phyloP scores from a whole-genome alignment of 2,888 invertebrate species.

The Troilus luridus region DNA sequence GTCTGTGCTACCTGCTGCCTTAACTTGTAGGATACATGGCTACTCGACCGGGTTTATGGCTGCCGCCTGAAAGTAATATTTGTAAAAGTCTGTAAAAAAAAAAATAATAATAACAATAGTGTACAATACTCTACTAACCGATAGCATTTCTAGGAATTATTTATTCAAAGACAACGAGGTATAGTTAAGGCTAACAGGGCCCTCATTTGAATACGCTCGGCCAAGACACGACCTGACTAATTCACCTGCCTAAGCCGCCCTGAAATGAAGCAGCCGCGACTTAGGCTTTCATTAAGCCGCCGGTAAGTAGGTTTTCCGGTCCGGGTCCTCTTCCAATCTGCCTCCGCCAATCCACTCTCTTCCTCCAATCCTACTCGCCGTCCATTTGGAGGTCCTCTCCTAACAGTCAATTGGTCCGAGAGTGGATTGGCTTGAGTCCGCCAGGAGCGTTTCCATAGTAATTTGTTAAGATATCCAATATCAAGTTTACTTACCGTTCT shows the following conservation, averaged over 20 bases:
- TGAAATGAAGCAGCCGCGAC: not conserved
- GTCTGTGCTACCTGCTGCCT: no score
- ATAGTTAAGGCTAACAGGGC: no score
- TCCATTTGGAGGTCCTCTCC: not conserved
- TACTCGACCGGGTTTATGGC: no score
- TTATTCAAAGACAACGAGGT: no score
- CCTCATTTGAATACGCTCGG: not conserved
- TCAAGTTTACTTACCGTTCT: not conserved
- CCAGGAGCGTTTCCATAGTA: not conserved
- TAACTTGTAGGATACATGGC: no score
- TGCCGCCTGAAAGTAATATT: no score
- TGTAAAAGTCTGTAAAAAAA: no score
- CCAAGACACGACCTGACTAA: not conserved
- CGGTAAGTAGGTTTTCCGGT: conserved; percentile 22
- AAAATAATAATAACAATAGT: no score
- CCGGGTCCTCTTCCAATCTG: not conserved
- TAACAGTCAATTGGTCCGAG: not conserved
- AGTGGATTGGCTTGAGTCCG: not conserved
- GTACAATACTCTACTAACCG: no score
- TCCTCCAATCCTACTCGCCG: not conserved
- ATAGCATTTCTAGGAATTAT: no score
- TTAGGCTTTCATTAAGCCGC: conserved; percentile 25
- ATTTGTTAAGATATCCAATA: not conserved
- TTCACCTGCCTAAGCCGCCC: not conserved
- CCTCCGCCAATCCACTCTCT: not conserved